phyloP scores from a whole-genome alignment of 35 echinoderm and acorn worm species.

The Lytechinus pictus region DNA sequence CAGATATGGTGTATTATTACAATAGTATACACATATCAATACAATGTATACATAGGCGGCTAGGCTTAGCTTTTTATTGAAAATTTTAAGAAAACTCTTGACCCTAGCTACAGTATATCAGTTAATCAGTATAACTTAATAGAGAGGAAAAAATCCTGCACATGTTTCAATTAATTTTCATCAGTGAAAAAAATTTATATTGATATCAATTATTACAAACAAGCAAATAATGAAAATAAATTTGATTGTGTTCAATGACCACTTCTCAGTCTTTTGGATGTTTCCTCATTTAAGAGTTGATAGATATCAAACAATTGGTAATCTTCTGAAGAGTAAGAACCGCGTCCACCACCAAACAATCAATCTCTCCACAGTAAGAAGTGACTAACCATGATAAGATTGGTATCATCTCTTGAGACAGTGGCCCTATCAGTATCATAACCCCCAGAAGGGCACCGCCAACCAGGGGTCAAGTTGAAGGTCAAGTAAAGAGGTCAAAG shows the following conservation, averaged over 20 bases:
- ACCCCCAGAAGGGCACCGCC: neutral
- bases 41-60: no score
- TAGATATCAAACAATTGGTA: neutral
- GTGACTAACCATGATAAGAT: neutral
- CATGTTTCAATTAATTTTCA: no score
- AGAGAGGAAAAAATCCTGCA: no score
- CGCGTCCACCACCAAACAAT: neutral
- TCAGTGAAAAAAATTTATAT: no score
- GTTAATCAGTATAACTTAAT: no score
- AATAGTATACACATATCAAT: no score
- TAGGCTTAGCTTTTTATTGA: no score
- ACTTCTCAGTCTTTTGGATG: neutral
- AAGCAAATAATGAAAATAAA: no score
- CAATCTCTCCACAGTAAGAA: neutral
- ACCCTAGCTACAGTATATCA: no score
- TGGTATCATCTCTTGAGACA: neutral
- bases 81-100: no score
- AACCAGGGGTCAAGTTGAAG: conserved; percentile 19
- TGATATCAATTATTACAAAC: no score
- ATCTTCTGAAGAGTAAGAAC: neutral
- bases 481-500: conserved; percentile 29
- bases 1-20: no score
- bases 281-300: neutral
- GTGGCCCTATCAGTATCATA: neutral
- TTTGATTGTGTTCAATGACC: neutral